These are phyloP conservation scores for Anoplius nigerrimus DNA, from an alignment of 2,888 invertebrate species.

Conservation along the genomic window DNA sequence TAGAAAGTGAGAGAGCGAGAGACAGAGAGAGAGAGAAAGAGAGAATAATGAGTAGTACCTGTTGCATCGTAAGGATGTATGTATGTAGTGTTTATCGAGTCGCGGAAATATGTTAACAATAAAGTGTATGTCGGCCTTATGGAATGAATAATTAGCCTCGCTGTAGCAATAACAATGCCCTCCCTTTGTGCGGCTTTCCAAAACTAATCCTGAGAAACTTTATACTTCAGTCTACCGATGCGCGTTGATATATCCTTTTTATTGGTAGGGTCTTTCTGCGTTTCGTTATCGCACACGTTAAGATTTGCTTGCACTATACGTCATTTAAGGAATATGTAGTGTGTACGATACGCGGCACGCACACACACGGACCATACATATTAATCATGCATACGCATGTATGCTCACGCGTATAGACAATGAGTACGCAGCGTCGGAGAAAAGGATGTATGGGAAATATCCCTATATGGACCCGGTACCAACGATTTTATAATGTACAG, in stretches of 20 bases:
- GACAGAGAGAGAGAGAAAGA: constrained; percentile 1
- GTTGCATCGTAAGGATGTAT: constrained; percentile 57
- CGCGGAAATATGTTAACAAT: constrained; percentile 38
- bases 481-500: constrained; percentile 63
- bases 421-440: constrained; percentile 5
- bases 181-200: not conserved
- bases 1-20: constrained; percentile 1
- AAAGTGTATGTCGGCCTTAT: constrained; percentile 34
- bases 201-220: not conserved
- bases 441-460: constrained; percentile 16
- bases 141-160: constrained; percentile 30
- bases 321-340: constrained; percentile 11
- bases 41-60: constrained; percentile 56
- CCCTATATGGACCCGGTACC: constrained; percentile 54
- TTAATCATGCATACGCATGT: no score
- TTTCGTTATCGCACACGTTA: constrained; percentile 31
- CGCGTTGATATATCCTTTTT: constrained; percentile 35
- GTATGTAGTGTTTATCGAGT: constrained; percentile 43
- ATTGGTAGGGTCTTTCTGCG: constrained; percentile 34
- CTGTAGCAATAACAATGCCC: not conserved
- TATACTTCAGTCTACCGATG: not conserved
- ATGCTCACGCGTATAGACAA: not conserved
- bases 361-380: not conserved
- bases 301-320: constrained; percentile 33
- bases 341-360: constrained; percentile 14